Conservation (phyloP, 2,113 vertebrate species). For the Microcebus tavaratra region DNA sequence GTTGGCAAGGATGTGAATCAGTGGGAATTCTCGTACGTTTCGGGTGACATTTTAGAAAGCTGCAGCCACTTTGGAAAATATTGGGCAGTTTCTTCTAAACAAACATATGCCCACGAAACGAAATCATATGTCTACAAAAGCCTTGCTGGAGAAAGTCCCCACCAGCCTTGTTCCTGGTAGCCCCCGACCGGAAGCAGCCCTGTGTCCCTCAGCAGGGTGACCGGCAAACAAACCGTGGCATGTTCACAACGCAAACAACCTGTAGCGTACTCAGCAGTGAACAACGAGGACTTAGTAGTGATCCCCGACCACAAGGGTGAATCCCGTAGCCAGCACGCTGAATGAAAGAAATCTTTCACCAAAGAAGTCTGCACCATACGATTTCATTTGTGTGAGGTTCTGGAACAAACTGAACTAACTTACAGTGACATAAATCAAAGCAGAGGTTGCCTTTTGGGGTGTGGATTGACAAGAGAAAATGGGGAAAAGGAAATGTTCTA, state of each 20-base stretch:
- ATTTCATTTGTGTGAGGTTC: background rate
- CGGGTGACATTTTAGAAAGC: background rate
- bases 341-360: background rate
- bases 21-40: too few relatives aligned
- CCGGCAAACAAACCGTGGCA: fast-evolving
- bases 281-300: too few relatives aligned
- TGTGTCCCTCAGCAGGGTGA: background rate
- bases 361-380: fast-evolving
- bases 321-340: fast-evolving
- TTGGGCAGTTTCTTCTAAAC: slow-evolving; percentile 32
- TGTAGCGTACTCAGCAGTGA: fast-evolving
- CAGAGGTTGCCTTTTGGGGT: background rate
- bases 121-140: background rate
- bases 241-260: background rate
- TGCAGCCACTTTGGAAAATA: slow-evolving; percentile 34
- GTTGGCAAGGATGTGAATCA: background rate
- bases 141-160: background rate
- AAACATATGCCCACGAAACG: slow-evolving; percentile 35
- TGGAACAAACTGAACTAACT: background rate
- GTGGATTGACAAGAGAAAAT: background rate
- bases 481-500: fast-evolving
- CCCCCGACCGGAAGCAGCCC: background rate
- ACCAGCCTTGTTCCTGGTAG: too few relatives aligned
- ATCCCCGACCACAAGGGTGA: background rate
- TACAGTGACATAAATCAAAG: too few relatives aligned